These are phyloP conservation scores for Lasioglossum villosulum DNA, from an alignment of 2,888 invertebrate genomes.

Conservation along the genomic window DNA sequence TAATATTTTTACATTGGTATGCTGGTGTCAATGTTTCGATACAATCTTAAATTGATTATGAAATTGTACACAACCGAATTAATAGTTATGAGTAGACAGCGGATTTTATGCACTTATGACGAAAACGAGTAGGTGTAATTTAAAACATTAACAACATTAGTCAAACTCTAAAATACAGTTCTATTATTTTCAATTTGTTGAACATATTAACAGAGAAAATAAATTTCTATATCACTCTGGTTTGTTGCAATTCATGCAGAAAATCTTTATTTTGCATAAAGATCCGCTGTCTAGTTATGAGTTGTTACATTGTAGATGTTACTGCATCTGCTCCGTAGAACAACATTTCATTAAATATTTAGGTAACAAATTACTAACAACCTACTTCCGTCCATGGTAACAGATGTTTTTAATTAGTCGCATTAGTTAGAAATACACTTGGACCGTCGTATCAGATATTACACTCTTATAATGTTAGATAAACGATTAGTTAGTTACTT, in stretches of 20 bases:
- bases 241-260: no score
- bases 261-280: no score
- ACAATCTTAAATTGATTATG: no score
- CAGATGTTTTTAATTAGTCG: not conserved
- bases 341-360: not conserved
- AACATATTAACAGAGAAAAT: no score
- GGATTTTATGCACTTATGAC: no score
- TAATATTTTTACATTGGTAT: not conserved
- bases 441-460: slow-evolving; percentile 21
- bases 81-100: no score
- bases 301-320: not conserved
- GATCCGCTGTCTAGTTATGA: no score
- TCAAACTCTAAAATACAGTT: no score
- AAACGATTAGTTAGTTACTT: slow-evolving; percentile 52
- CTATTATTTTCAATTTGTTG: no score
- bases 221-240: no score
- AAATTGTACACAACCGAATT: not conserved
- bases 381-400: not conserved
- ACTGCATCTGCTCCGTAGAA: not conserved
- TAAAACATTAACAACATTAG: no score
- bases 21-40: not conserved
- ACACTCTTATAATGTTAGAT: slow-evolving; percentile 57
- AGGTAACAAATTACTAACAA: not conserved
- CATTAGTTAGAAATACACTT: not conserved
- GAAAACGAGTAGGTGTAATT: no score